These are phyloP conservation scores for Adelphocoris suturalis DNA, from an alignment of 2,888 invertebrate genomes.

Conservation along the genomic window DNA sequence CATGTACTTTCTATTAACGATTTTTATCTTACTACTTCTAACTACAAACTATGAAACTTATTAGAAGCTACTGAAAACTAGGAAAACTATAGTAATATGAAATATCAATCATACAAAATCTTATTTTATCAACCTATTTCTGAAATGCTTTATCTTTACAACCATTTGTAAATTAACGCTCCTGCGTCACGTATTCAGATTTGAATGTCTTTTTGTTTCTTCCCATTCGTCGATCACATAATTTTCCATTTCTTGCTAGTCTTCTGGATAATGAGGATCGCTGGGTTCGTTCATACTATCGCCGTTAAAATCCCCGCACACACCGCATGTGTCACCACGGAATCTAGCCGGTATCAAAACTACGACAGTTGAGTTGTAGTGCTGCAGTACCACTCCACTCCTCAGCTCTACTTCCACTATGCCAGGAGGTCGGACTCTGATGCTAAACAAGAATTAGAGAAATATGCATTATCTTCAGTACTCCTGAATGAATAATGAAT, in stretches of 20 bases:
- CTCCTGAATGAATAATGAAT: too few relatives aligned
- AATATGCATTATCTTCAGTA: not conserved
- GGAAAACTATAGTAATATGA: too few relatives aligned
- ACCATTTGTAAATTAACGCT: not conserved
- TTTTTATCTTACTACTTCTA: not conserved
- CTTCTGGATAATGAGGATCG: constrained; percentile 47
- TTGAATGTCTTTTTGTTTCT: not conserved
- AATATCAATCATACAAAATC: constrained; percentile 1
- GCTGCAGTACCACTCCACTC: constrained; percentile 76
- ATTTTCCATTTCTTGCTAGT: not conserved
- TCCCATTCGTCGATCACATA: not conserved
- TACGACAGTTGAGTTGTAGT: constrained; percentile 77
- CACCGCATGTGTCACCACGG: constrained; percentile 76
- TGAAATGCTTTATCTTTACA: not conserved
- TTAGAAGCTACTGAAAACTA: too few relatives aligned
- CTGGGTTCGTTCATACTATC: constrained; percentile 76
- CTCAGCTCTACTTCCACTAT: constrained; percentile 76
- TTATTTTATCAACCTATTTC: not conserved
- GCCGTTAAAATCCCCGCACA: constrained; percentile 77
- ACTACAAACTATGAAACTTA: not conserved
- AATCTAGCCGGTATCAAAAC: constrained; percentile 76
- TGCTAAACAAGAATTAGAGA: constrained; percentile 74
- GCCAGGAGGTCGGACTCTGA: constrained; percentile 75
- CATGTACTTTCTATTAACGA: too few relatives aligned
- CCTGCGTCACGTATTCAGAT: not conserved